Percentiles rank a stretch among this genome's conserved stretches.
Conservation (phyloP, 2,113 vertebrate species). For the Alaudala cheleensis region DNA sequence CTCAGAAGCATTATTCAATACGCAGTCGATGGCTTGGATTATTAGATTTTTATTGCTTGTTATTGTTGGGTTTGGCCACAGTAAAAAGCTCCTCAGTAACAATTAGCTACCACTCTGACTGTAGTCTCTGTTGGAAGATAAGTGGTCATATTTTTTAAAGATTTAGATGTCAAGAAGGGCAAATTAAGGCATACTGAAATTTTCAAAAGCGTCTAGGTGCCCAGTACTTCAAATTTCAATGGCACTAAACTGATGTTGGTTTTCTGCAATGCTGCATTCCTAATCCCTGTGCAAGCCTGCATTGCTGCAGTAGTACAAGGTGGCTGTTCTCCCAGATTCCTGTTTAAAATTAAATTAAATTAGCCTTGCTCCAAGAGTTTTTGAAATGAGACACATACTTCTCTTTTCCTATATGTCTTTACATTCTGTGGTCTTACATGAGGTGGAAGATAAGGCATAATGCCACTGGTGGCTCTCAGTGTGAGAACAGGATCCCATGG, state of each 20-base stretch:
- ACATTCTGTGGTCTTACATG: not conserved
- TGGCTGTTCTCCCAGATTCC: not conserved
- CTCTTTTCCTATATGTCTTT: not conserved
- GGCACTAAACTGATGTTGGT: not conserved
- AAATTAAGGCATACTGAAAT: not conserved
- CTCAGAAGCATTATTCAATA: slow-evolving; percentile 29
- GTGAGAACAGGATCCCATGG: not conserved
- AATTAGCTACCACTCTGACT: not conserved
- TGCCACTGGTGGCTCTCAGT: not conserved
- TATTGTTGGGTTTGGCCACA: not conserved
- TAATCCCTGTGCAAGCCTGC: not conserved
- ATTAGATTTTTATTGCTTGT: slow-evolving; percentile 47
- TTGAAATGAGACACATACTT: not conserved
- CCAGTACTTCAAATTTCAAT: not conserved
- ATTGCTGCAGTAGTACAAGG: accelerated
- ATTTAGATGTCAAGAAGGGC: not conserved
- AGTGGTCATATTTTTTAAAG: not conserved
- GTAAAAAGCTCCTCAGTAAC: not conserved
- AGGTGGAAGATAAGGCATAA: not conserved
- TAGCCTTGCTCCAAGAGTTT: not conserved
- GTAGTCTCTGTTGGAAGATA: not conserved
- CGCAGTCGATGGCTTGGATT: not conserved
- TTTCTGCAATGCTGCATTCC: not conserved
- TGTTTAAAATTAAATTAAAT: not conserved
- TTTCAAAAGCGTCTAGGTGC: not conserved